phyloP scores from a whole-genome alignment of 1,140 invertebrate species.

The Aethina tumida region DNA sequence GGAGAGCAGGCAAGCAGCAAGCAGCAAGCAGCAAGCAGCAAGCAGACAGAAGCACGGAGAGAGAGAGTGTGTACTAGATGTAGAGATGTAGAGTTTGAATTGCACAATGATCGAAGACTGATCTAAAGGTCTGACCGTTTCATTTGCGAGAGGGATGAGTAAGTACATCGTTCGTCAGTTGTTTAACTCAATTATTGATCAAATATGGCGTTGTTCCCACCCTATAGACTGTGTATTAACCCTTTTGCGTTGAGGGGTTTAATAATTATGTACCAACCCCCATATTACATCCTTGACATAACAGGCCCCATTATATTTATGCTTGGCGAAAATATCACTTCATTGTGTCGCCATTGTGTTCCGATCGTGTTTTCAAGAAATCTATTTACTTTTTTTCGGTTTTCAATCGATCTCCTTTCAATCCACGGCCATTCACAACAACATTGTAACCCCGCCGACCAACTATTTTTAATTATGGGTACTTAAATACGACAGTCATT shows the following conservation, averaged over 20 bases:
- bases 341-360: slow-evolving; percentile 24
- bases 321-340: slow-evolving; percentile 32
- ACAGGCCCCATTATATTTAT: slow-evolving; percentile 32
- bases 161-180: slow-evolving; percentile 35
- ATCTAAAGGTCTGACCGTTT: slow-evolving; percentile 15
- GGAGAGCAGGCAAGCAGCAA: no score
- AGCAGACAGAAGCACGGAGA: no score
- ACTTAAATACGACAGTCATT: slow-evolving; percentile 16
- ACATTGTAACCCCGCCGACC: slow-evolving; percentile 10
- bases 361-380: slow-evolving; percentile 22
- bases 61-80: no score
- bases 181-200: slow-evolving; percentile 40
- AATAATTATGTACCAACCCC: slow-evolving; percentile 36
- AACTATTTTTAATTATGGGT: no score
- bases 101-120: slow-evolving; percentile 20
- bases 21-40: no score
- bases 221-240: slow-evolving; percentile 33
- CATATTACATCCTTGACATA: slow-evolving; percentile 33
- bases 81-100: no score
- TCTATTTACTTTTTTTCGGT: slow-evolving; percentile 23
- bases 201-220: slow-evolving; percentile 37
- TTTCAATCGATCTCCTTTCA: slow-evolving; percentile 23
- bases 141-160: slow-evolving; percentile 26
- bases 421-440: slow-evolving; percentile 18
- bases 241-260: slow-evolving; percentile 34